Evolutionary conservation across 2,888 invertebrate genomes (phyloP).

Genomic region (Sussaba pulchella): DNA sequence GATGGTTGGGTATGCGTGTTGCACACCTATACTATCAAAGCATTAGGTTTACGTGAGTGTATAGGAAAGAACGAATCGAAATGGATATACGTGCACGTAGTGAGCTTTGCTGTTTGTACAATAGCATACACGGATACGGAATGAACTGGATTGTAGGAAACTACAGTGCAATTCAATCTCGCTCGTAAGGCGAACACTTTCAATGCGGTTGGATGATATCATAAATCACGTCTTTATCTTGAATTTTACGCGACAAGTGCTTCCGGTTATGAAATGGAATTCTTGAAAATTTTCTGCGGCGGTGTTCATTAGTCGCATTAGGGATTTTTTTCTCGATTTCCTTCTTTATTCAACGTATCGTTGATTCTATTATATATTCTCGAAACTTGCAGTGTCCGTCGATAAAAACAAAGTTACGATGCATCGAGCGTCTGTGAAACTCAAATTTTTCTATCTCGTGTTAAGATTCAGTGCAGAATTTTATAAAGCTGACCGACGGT

Average conservation of each 20-base stretch:
- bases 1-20: slow-evolving; percentile 23
- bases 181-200: neutral
- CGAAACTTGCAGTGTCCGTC: neutral
- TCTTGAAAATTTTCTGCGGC: neutral
- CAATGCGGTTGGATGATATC: neutral
- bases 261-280: neutral
- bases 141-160: slow-evolving; percentile 2
- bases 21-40: slow-evolving; percentile 4
- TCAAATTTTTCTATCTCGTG: no score
- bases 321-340: neutral
- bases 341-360: neutral
- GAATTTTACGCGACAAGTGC: neutral
- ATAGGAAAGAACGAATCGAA: neutral
- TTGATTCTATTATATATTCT: neutral
- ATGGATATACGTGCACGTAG: neutral
- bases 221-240: neutral
- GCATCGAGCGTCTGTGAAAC: no score
- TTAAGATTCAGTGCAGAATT: no score
- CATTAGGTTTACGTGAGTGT: slow-evolving; percentile 8
- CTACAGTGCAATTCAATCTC: slow-evolving; percentile 22
- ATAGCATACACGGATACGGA: slow-evolving; percentile 3
- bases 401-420: slow-evolving; percentile 7
- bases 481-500: no score
- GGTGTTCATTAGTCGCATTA: neutral
- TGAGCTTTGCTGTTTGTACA: slow-evolving; percentile 17